Base-by-base conservation (phyloP, 2,113 vertebrate genomes). In the Poecile atricapillus region DNA sequence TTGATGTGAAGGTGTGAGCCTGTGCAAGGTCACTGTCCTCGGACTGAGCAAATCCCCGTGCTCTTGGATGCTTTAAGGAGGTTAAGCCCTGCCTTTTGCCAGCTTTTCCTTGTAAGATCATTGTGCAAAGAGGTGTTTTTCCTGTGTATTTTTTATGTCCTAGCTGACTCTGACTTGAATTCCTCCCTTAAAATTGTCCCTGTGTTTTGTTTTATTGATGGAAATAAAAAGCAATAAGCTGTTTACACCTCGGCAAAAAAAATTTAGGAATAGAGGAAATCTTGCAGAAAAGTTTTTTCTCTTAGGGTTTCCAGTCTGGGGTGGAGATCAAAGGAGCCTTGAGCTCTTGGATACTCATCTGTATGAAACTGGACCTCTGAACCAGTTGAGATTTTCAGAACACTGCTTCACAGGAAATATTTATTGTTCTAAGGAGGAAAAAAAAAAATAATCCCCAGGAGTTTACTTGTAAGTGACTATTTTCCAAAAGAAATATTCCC, bases 261-360 rank as follows among this genome's bases (percentile, higher is more conserved):
- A 84, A 25, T 4, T 21, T 50, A 78, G 80, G 56, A 68, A 13
- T 75, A 52, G 56, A 92, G 41, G 62, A 82, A 85, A 65, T 89
- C 52, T 60, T 91, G 15, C 47, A 84, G 47, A 70, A 77, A 52
- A 27, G 33, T 12, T 89, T 83, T 92, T 80, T 58, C 78, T 91
- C 37, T 3, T 39, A 27, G 63, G 75, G 59, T 80, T 94, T 94
- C 50, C 47, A 77, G 78, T 10, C 70, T 94, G 67, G 46, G 67
- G 64, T 59, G 67, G 33, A 85, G 70, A 95, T 95, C 91, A 96
- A 88, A 94, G 70, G 47, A 83, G 27, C 43, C 70, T 76, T 63
- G 83, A 91, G 71, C 81, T 89, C 60, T 76, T 76, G 67, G 82
- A 74, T 85, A 55, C 31, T 87, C 86, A 41, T 91, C 50, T 63